Evolutionary conservation across 2,888 invertebrate genomes (phyloP).

Genomic region (Euzophera pinguis): DNA sequence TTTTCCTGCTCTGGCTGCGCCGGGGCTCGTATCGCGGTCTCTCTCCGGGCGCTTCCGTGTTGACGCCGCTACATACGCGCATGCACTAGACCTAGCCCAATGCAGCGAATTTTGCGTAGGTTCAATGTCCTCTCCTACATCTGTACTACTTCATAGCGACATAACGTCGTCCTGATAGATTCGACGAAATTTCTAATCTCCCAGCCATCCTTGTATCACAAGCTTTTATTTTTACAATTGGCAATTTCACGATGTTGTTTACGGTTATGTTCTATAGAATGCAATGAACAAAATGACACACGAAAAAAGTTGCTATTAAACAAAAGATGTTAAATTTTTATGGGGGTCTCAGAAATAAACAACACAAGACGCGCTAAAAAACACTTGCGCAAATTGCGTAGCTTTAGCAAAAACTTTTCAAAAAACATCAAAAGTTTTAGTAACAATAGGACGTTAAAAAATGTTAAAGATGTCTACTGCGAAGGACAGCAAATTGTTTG

Average conservation of each 20-base stretch:
- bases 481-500: conserved; percentile 25
- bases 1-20: conserved; percentile 65
- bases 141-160: conserved; percentile 39
- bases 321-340: conserved; percentile 44
- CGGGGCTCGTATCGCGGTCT: conserved; percentile 56
- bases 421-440: conserved; percentile 28
- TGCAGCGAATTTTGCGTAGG: conserved; percentile 81
- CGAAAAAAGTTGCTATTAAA: conserved; percentile 25
- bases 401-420: conserved; percentile 35
- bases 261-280: conserved; percentile 20
- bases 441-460: conserved; percentile 41
- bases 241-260: neutral
- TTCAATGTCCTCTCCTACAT: conserved; percentile 69
- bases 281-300: conserved; percentile 34
- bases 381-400: conserved; percentile 67
- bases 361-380: conserved; percentile 49
- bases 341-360: conserved; percentile 39
- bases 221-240: neutral
- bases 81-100: conserved; percentile 79
- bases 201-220: conserved; percentile 13
- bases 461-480: conserved; percentile 32
- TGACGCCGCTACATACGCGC: conserved; percentile 69
- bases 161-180: conserved; percentile 35
- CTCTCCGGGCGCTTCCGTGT: conserved; percentile 65
- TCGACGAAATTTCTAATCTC: conserved; percentile 44